A percentile compares a stretch with the other conserved stretches of the same genome.
Evolutionary conservation across 2,888 invertebrate species (phyloP).

Genomic region (Synergus gifuensis): DNA sequence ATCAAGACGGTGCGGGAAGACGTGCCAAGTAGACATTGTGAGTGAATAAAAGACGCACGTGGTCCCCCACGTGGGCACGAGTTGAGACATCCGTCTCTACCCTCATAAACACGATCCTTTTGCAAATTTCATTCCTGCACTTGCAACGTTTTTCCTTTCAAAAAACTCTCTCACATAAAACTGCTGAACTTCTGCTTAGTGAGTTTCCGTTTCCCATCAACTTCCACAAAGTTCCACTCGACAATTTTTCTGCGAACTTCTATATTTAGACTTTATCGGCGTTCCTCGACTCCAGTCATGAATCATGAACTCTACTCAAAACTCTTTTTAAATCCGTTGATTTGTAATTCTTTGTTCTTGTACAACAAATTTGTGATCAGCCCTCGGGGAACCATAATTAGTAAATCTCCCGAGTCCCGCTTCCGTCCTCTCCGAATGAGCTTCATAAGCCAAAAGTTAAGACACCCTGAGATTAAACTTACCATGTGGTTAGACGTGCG

Average conservation of each 20-base stretch:
- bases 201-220: background rate
- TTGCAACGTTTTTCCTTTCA: background rate
- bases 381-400: background rate
- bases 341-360: too few species aligned
- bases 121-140: background rate
- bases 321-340: background rate
- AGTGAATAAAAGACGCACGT: slow-evolving; percentile 54
- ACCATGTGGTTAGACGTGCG: slow-evolving; percentile 71
- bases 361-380: too few species aligned
- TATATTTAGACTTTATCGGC: background rate
- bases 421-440: slow-evolving; percentile 9
- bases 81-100: slow-evolving; percentile 8
- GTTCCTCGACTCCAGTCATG: too few species aligned
- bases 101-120: slow-evolving; percentile 15
- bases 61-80: slow-evolving; percentile 48
- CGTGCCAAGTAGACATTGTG: slow-evolving; percentile 44
- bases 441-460: background rate
- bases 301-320: background rate
- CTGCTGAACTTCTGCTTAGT: background rate
- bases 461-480: slow-evolving; percentile 48
- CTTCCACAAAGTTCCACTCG: background rate
- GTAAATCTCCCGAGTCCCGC: background rate
- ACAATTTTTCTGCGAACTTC: background rate
- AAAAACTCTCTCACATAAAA: background rate
- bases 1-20: slow-evolving; percentile 11